A percentile compares a stretch with the other conserved stretches of the same genome.
These are phyloP conservation scores for Scaptomyza cyrtandrae DNA, from an alignment of 2,888 invertebrate genomes.

Conservation along the genomic window DNA sequence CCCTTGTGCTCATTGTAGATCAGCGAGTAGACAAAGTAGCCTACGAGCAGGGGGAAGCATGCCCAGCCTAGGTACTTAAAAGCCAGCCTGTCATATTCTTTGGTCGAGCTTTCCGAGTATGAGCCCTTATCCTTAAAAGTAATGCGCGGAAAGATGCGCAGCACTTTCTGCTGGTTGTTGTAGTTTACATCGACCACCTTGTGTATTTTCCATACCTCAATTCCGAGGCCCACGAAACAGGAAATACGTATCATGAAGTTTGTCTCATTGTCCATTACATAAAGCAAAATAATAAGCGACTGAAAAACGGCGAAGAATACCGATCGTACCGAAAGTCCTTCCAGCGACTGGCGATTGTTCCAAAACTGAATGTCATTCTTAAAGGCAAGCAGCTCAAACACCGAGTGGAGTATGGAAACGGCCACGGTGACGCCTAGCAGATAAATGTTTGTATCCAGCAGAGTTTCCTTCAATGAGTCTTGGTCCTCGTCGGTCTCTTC, in stretches of 20 bases:
- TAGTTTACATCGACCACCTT: slow-evolving; percentile 95
- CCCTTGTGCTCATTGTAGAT: slow-evolving; percentile 98
- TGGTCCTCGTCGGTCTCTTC: slow-evolving; percentile 90
- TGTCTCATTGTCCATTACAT: slow-evolving; percentile 99
- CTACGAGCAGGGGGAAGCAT: slow-evolving; percentile 95
- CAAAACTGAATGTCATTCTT: slow-evolving; percentile 99
- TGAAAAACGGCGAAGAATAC: slow-evolving; percentile 99
- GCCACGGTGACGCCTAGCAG: slow-evolving; percentile 95
- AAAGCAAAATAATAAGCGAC: slow-evolving; percentile 96
- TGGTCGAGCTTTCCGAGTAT: slow-evolving; percentile 97
- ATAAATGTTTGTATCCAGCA: slow-evolving; percentile 98
- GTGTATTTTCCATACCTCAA: slow-evolving; percentile 99
- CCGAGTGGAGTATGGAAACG: slow-evolving; percentile 97
- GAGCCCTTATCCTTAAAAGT: slow-evolving; percentile 97
- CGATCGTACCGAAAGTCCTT: slow-evolving; percentile 98
- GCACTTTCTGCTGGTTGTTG: slow-evolving; percentile 89
- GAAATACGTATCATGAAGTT: slow-evolving; percentile 97
- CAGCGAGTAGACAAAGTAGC: slow-evolving; percentile 97
- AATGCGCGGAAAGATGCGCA: slow-evolving; percentile 92
- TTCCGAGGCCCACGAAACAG: slow-evolving; percentile 96
- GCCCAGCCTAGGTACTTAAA: slow-evolving; percentile 98
- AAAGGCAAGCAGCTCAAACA: slow-evolving; percentile 99
- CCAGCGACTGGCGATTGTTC: slow-evolving; percentile 98
- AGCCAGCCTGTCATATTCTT: slow-evolving; percentile 96
- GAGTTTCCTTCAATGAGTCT: slow-evolving; percentile 95